Conservation (phyloP, 2,113 vertebrate genomes). For the Campylomormyrus numenius region DNA sequence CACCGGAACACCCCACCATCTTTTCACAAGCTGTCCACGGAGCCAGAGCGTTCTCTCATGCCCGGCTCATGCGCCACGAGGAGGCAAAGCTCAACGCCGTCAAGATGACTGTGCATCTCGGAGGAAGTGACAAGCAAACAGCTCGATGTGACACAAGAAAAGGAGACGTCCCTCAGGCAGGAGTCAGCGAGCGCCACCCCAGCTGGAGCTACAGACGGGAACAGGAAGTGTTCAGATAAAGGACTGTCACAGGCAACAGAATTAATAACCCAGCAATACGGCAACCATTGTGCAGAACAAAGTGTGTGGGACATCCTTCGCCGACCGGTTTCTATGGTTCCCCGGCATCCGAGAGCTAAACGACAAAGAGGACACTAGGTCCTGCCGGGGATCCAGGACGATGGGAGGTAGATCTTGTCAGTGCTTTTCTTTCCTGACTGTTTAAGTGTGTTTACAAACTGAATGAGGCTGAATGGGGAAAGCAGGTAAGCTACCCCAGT, state of each 20-base stretch:
- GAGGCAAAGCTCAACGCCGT: slow-evolving; percentile 44
- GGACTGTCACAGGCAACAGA: slow-evolving; percentile 40
- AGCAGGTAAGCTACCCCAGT: background rate
- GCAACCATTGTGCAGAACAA: slow-evolving; percentile 39
- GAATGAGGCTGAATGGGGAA: background rate
- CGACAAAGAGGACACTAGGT: background rate
- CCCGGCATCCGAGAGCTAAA: background rate
- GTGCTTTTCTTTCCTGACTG: background rate
- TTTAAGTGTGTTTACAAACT: background rate
- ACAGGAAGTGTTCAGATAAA: slow-evolving; percentile 25
- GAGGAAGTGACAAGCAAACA: slow-evolving; percentile 39
- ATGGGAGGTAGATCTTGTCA: background rate
- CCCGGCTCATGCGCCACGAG: background rate
- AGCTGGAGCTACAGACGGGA: background rate
- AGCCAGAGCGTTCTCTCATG: background rate
- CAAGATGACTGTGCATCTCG: slow-evolving; percentile 36
- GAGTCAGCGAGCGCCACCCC: background rate
- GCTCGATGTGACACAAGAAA: slow-evolving; percentile 45
- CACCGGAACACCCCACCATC: background rate
- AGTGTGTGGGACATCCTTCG: slow-evolving; percentile 40
- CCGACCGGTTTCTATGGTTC: slow-evolving; percentile 28
- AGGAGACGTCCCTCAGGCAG: slow-evolving; percentile 42
- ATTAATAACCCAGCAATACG: background rate
- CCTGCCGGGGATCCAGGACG: background rate
- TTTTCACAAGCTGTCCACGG: background rate